These are phyloP conservation scores for Amaurobius ferox DNA, from an alignment of 2,888 invertebrate species.

Conservation along the genomic window DNA sequence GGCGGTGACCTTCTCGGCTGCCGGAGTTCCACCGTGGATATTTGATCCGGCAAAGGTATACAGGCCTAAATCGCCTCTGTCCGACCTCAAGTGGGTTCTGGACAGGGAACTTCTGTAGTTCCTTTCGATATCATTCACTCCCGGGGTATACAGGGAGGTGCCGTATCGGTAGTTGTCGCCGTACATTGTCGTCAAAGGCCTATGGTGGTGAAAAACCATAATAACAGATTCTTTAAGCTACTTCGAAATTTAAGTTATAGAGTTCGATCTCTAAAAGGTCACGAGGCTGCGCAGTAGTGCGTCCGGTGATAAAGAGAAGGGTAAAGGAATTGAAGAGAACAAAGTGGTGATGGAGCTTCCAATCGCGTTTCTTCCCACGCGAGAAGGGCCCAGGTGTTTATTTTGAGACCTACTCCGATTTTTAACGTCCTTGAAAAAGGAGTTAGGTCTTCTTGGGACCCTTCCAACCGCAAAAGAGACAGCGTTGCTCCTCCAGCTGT, in stretches of 20 bases:
- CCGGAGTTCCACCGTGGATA: constrained; percentile 49
- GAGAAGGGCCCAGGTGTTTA: constrained; percentile 7
- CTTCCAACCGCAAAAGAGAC: constrained; percentile 34
- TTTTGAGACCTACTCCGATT: constrained; percentile 33
- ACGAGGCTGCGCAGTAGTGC: constrained; percentile 20
- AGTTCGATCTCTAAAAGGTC: constrained; percentile 38
- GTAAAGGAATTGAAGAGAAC: constrained; percentile 20
- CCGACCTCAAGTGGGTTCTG: constrained; percentile 68
- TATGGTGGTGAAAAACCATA: constrained; percentile 42
- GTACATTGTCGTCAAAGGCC: constrained; percentile 73
- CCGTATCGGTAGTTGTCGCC: constrained; percentile 73
- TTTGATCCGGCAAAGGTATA: constrained; percentile 65
- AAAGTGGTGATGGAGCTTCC: constrained; percentile 10
- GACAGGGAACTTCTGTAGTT: constrained; percentile 72
- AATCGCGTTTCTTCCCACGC: constrained; percentile 33
- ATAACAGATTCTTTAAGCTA: neutral
- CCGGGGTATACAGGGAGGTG: constrained; percentile 70
- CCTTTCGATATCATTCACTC: constrained; percentile 72
- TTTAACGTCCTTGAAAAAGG: constrained; percentile 31
- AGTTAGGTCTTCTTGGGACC: constrained; percentile 15
- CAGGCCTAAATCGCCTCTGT: constrained; percentile 68
- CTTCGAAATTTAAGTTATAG: constrained; percentile 10
- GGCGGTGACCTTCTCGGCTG: neutral
- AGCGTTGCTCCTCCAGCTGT: constrained; percentile 49
- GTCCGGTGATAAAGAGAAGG: neutral